Evolutionary conservation across 2,113 vertebrate species (phyloP).

Genomic region (Callospermophilus lateralis): DNA sequence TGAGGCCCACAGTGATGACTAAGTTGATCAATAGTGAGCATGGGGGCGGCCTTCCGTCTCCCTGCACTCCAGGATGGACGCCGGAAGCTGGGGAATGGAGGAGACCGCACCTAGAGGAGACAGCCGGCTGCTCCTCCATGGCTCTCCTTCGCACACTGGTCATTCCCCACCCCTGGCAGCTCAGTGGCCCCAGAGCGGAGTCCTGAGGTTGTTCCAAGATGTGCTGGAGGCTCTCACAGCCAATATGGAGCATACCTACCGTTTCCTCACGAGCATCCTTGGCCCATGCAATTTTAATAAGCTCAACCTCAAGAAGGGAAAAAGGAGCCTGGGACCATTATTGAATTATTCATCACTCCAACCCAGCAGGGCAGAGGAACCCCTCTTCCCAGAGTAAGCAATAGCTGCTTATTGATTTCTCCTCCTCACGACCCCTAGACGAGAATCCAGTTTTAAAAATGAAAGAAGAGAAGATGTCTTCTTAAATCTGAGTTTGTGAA

Average conservation of each 20-base stretch:
- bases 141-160: background rate
- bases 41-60: background rate
- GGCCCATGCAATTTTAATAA: slow-evolving; percentile 88
- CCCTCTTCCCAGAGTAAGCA: slow-evolving; percentile 81
- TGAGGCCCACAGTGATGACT: background rate
- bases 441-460: slow-evolving; percentile 64
- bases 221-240: slow-evolving; percentile 70
- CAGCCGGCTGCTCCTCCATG: background rate
- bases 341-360: slow-evolving; percentile 88
- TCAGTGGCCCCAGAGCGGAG: slow-evolving; percentile 5
- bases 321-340: slow-evolving; percentile 78
- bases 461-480: slow-evolving; percentile 66
- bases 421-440: slow-evolving; percentile 37
- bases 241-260: slow-evolving; percentile 60
- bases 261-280: slow-evolving; percentile 61
- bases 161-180: background rate
- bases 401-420: slow-evolving; percentile 84
- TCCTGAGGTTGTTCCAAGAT: background rate
- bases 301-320: slow-evolving; percentile 82
- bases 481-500: slow-evolving; percentile 38
- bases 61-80: background rate
- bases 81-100: background rate
- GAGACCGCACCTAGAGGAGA: background rate
- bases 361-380: slow-evolving; percentile 66
- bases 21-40: slow-evolving; percentile 18